A percentile compares a stretch with the other conserved stretches of the same genome.
phyloP scores from a whole-genome alignment of 2,113 vertebrate genomes.

The Hemiprocne comata region DNA sequence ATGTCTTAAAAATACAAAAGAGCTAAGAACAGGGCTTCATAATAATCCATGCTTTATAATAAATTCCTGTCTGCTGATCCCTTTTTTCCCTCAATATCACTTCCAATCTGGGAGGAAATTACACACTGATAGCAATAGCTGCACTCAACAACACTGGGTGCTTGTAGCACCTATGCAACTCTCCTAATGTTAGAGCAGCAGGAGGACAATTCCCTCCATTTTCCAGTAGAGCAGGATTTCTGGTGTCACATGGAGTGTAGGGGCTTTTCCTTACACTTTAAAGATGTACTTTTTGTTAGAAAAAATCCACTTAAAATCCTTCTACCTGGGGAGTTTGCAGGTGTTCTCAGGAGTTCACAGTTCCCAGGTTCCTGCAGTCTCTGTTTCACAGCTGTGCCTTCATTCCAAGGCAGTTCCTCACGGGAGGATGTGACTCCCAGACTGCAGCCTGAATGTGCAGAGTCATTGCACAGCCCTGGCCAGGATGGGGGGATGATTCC shows the following conservation, averaged over 20 bases:
- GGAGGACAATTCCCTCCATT: not conserved
- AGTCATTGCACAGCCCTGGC: not conserved
- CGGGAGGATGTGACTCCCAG: accelerated
- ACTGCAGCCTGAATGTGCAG: not conserved
- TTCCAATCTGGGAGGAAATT: not conserved
- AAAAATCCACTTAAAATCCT: not conserved
- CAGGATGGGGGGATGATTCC: not conserved
- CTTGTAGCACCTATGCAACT: not conserved
- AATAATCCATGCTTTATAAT: not conserved
- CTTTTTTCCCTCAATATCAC: not conserved
- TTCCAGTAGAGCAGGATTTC: not conserved
- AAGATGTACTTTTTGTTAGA: not conserved
- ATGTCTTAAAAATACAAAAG: not conserved
- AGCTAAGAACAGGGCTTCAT: not conserved
- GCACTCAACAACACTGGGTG: not conserved
- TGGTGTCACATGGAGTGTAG: not conserved
- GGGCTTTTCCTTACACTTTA: not conserved
- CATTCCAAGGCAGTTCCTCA: accelerated
- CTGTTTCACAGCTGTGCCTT: not conserved
- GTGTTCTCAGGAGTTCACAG: not conserved
- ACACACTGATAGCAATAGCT: not conserved
- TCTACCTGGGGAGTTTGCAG: not conserved
- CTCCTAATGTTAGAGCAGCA: not conserved
- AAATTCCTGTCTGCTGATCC: not conserved
- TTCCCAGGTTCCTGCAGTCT: not conserved